Conservation (phyloP, 2,888 invertebrate genomes). For the Halocaridina rubra region DNA sequence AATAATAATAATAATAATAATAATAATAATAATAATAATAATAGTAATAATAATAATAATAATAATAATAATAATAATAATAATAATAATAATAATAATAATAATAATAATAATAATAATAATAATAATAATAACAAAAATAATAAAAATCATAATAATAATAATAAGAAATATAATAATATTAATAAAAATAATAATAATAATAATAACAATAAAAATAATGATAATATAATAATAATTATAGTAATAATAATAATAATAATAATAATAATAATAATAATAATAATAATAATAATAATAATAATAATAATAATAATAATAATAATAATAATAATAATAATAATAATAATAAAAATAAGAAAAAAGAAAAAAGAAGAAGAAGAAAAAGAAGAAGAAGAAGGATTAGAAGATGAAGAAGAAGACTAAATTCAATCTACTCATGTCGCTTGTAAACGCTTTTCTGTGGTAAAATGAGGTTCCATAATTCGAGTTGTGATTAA, state of each 20-base stretch:
- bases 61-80: not conserved
- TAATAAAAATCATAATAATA: not conserved
- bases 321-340: not conserved
- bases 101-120: not conserved
- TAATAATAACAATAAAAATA: not conserved
- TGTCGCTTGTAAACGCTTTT: too few relatives aligned
- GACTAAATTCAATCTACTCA: not conserved
- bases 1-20: not conserved
- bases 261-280: not conserved
- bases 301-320: not conserved
- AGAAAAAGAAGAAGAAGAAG: not conserved
- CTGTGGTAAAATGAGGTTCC: too few relatives aligned
- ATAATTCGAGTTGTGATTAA: too few relatives aligned
- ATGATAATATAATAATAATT: not conserved
- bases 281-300: not conserved
- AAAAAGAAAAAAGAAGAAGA: not conserved
- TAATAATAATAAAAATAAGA: not conserved
- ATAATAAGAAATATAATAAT: not conserved
- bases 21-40: not conserved
- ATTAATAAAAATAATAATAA: not conserved
- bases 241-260: not conserved
- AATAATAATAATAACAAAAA: not conserved
- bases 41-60: not conserved
- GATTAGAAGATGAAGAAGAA: not conserved
- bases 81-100: not conserved